These are phyloP conservation scores for Hyles lineata DNA, from an alignment of 2,888 invertebrate genomes.

Conservation along the genomic window DNA sequence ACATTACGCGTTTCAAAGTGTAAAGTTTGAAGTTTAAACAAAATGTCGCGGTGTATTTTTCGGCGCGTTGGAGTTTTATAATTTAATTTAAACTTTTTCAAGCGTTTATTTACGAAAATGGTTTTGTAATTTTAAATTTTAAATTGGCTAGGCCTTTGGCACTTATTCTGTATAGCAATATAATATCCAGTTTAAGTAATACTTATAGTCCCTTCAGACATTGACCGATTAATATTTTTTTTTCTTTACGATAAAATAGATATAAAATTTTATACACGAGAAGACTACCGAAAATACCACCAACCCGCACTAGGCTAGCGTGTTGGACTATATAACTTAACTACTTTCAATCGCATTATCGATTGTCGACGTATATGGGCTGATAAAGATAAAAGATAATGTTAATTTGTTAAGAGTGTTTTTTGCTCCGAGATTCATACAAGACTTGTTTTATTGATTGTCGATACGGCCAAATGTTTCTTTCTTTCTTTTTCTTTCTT, in stretches of 20 bases:
- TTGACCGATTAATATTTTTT: too few relatives aligned
- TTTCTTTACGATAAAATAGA: too few relatives aligned
- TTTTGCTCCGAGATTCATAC: background rate
- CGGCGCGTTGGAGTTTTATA: background rate
- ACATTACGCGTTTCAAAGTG: slow-evolving; percentile 22
- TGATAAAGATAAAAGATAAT: too few relatives aligned
- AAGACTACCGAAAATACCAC: too few relatives aligned
- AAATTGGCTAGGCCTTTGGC: background rate
- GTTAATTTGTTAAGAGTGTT: background rate
- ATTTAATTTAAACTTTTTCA: slow-evolving; percentile 9
- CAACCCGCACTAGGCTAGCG: too few relatives aligned
- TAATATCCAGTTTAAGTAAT: too few relatives aligned
- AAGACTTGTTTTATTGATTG: background rate
- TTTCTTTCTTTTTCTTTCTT: too few relatives aligned
- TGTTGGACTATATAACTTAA: too few relatives aligned
- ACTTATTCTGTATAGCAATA: background rate
- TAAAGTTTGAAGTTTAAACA: slow-evolving; percentile 14
- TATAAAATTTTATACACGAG: too few relatives aligned
- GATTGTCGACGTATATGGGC: too few relatives aligned
- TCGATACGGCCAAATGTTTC: background rate
- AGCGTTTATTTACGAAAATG: background rate
- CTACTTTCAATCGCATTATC: too few relatives aligned
- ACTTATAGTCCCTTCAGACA: too few relatives aligned
- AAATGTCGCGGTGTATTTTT: slow-evolving; percentile 11
- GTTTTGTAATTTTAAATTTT: background rate